These are phyloP conservation scores for Ceraclea dissimilis DNA, from an alignment of 2,888 invertebrate species.

Conservation along the genomic window DNA sequence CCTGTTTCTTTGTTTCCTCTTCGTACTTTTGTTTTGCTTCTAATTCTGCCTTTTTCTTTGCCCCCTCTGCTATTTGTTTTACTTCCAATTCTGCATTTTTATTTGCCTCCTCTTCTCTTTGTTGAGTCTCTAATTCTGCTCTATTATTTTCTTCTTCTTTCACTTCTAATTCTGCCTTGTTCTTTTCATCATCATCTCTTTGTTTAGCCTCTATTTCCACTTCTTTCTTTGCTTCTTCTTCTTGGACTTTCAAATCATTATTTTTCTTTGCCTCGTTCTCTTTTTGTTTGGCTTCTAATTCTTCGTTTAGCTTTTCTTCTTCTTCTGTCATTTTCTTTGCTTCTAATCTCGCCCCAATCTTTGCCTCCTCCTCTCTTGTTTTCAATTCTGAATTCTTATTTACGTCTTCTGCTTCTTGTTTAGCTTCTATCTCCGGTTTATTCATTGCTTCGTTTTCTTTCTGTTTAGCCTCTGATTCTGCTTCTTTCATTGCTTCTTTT, in stretches of 20 bases:
- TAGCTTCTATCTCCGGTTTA: not conserved
- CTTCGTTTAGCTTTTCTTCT: conserved; percentile 5
- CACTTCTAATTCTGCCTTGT: not conserved
- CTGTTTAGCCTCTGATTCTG: conserved; percentile 9
- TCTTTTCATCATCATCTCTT: not conserved
- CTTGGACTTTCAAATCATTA: conserved; percentile 20
- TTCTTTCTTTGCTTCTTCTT: not conserved
- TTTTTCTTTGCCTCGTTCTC: conserved; percentile 27
- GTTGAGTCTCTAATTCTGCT: conserved; percentile 1
- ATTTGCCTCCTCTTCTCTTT: conserved; percentile 4
- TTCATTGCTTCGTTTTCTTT: not conserved
- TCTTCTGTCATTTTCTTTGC: conserved; percentile 4
- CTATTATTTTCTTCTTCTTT: not conserved
- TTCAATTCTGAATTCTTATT: conserved; percentile 5
- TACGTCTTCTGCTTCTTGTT: conserved; percentile 5
- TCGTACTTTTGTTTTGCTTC: conserved; percentile 21
- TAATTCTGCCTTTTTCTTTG: conserved; percentile 16
- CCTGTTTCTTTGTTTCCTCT: conserved; percentile 17
- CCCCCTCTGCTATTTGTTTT: not conserved
- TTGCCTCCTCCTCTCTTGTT: conserved; percentile 29
- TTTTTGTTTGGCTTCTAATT: conserved; percentile 27
- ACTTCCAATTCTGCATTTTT: not conserved
- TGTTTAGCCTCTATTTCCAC: not conserved
- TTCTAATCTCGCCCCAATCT: conserved; percentile 28
- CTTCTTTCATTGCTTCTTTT: not conserved